Evolutionary conservation across 2,888 invertebrate genomes (phyloP).

Genomic region (Mechanitis messenoides): DNA sequence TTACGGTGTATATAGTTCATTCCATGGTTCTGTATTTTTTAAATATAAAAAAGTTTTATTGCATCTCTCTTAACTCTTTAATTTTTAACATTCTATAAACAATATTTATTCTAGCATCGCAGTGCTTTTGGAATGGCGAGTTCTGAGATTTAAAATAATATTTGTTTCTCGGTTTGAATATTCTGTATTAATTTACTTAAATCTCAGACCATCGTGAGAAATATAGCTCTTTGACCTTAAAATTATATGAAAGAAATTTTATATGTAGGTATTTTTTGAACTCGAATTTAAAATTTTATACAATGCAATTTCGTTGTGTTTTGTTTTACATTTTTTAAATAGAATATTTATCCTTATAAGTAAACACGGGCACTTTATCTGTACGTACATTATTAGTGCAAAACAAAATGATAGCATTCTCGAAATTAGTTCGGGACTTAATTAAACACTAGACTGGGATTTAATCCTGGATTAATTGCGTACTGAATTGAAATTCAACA

Average conservation of each 20-base stretch:
- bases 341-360: no score
- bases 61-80: slow-evolving; percentile 17
- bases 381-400: slow-evolving; percentile 24
- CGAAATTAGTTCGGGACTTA: slow-evolving; percentile 53
- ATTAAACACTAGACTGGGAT: slow-evolving; percentile 53
- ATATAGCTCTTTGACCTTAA: no score
- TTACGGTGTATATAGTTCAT: slow-evolving; percentile 45
- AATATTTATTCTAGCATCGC: not conserved
- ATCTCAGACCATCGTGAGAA: no score
- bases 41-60: slow-evolving; percentile 22
- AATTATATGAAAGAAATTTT: slow-evolving; percentile 19
- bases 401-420: slow-evolving; percentile 51
- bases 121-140: slow-evolving; percentile 1
- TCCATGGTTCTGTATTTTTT: slow-evolving; percentile 42
- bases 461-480: slow-evolving; percentile 60
- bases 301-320: no score
- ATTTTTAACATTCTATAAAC: not conserved
- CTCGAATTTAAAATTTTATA: no score
- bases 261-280: no score
- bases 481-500: slow-evolving; percentile 48
- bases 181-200: no score
- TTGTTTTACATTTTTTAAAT: no score
- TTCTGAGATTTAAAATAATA: not conserved
- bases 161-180: no score
- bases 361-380: no score